phyloP scores from a whole-genome alignment of 2,888 invertebrate species.

The Drosophila tanythrix region DNA sequence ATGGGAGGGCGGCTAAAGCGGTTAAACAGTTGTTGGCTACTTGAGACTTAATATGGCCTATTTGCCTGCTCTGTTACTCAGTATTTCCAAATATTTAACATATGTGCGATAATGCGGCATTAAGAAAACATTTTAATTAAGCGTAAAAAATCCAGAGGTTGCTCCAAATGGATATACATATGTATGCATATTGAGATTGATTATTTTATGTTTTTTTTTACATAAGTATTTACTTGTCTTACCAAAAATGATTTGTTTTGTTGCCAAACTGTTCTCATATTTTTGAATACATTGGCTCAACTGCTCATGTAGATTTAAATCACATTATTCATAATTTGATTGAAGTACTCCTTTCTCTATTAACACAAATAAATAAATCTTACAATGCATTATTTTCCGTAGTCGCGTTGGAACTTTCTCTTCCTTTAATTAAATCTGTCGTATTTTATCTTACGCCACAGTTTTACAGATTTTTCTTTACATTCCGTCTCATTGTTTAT shows the following conservation, averaged over 20 bases:
- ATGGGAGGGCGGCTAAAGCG: background rate
- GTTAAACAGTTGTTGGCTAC: background rate
- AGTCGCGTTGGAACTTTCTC: fast-evolving
- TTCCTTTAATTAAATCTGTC: background rate
- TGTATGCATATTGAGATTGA: background rate
- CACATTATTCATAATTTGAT: too few relatives aligned
- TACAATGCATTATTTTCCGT: background rate
- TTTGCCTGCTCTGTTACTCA: background rate
- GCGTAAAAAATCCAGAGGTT: background rate
- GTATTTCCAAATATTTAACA: background rate
- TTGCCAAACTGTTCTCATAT: background rate
- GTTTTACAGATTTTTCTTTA: background rate
- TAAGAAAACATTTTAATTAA: background rate
- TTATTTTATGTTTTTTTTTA: background rate
- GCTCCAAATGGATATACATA: background rate
- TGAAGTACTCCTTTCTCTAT: background rate
- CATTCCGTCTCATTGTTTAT: background rate
- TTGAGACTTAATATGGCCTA: background rate
- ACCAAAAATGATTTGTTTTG: background rate
- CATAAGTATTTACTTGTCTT: background rate
- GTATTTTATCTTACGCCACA: background rate
- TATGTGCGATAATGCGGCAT: background rate
- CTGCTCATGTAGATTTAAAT: background rate
- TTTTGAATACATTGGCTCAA: background rate
- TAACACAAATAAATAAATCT: background rate